These are phyloP conservation scores for Taxidea taxus DNA, from an alignment of 2,113 vertebrate genomes.

Conservation along the genomic window DNA sequence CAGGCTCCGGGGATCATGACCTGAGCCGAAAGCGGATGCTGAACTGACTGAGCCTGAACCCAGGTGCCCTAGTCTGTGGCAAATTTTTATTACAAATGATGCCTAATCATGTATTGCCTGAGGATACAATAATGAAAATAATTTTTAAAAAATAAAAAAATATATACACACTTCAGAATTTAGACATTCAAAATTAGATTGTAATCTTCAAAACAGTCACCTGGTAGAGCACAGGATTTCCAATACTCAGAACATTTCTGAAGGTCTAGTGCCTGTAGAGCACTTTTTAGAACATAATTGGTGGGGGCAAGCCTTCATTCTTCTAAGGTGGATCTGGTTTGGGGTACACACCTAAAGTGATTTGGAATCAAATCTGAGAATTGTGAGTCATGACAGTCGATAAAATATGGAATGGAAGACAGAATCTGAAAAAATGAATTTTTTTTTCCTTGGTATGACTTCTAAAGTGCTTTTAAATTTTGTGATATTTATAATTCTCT, in stretches of 20 bases:
- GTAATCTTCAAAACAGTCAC: neutral
- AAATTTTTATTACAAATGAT: neutral
- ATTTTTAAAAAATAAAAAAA: neutral
- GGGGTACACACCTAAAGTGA: neutral
- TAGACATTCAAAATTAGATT: neutral
- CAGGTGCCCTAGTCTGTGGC: neutral
- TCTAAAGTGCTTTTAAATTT: neutral
- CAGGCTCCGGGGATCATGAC: too few species aligned
- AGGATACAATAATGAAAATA: neutral
- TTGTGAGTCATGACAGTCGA: neutral
- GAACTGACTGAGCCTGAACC: too few species aligned
- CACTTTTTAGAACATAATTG: neutral
- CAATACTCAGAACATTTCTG: neutral
- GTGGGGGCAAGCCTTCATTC: neutral
- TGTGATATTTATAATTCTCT: neutral
- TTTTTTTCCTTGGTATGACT: neutral
- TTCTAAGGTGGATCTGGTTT: neutral
- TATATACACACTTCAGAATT: neutral
- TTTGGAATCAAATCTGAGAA: neutral
- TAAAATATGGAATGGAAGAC: neutral
- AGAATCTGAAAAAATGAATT: neutral
- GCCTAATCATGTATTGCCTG: neutral
- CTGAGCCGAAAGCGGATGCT: too few species aligned
- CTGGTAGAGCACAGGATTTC: neutral
- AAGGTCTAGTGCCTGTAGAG: neutral